phyloP scores from a whole-genome alignment of 2,797 vertebrate genomes.

The Okamejei kenojei region DNA sequence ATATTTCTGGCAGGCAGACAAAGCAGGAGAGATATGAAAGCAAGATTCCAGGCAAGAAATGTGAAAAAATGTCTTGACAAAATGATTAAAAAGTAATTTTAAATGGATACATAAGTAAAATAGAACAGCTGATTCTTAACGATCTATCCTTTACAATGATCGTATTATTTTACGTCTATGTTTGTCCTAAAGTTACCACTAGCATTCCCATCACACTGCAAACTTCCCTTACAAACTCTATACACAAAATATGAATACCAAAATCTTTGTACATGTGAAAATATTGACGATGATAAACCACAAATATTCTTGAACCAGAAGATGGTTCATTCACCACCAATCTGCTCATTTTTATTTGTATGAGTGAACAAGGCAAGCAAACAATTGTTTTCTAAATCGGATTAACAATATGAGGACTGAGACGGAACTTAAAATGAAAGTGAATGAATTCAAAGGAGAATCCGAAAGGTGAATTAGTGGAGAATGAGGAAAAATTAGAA shows the following conservation, averaged over 20 bases:
- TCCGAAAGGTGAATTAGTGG: neutral
- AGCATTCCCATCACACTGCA: neutral
- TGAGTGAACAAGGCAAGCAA: neutral
- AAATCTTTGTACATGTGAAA: neutral
- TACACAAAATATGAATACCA: neutral
- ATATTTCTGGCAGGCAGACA: constrained; percentile 43
- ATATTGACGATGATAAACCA: neutral
- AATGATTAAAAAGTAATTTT: constrained; percentile 25
- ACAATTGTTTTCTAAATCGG: neutral
- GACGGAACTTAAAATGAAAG: neutral
- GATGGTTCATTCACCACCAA: no score
- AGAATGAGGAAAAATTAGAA: neutral
- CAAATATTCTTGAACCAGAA: no score
- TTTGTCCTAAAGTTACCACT: neutral
- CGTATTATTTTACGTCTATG: neutral
- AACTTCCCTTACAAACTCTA: neutral
- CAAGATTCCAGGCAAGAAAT: constrained; percentile 43
- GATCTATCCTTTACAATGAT: neutral
- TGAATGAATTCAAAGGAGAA: neutral
- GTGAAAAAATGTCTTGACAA: constrained; percentile 10
- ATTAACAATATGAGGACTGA: neutral
- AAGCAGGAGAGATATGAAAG: constrained; percentile 46
- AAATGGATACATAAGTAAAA: neutral
- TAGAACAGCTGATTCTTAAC: constrained; percentile 24
- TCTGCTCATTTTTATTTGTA: neutral